Base-by-base conservation (phyloP, 92 coral and sea anemone species). In the Desmophyllum pertusum region DNA sequence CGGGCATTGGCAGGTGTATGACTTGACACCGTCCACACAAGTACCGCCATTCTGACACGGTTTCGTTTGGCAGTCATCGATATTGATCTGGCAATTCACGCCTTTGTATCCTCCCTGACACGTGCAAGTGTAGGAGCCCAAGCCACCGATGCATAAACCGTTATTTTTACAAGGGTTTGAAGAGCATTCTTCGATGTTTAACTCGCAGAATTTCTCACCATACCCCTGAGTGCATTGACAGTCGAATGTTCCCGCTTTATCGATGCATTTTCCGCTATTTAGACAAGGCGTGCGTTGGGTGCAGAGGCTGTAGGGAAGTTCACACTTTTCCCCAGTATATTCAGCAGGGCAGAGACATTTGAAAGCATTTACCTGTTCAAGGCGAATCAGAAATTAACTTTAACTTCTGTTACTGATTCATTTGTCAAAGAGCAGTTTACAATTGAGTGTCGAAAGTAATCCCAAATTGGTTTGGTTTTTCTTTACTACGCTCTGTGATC, bases 161-260 rank as follows among this genome's bases (percentile, higher is more conserved):
- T 86, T 80, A 68, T 93, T 93, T 64, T 87, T 70, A 59, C 95
- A 92, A 14, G 95, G 95, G 50, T 84, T 84, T 29, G 90, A 75
- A 13, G 85, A 79, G 57, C 94, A 91, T 73, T 91, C 92, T 55
- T 91, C 88, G 31, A 69, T 71, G 48, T 91, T 81, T 9, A 75
- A 9, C 52, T 93, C 98, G 42, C 98, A 95, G 79, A 74, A 86
- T 0, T 17, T 83, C 38, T 92, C 98, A 9, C 89, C 84, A 83
- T 89, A 95, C 6, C 94, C 98, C 23, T 86, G 72, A 7, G 85
- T 75, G 52, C 98, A 95, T 21, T 73, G 93, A 52, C 98, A 95
- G 57, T 78, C 81, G 86, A 75, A 95, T 9, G 83, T 79, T 40
- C 93, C 91, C 18, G 91, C 89, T 17, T 87, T 86, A 64, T 95